A percentile compares a stretch with the other conserved stretches of the same genome.
Evolutionary conservation across 2,797 vertebrate genomes (phyloP).

Genomic region (Pipistrellus nathusii): DNA sequence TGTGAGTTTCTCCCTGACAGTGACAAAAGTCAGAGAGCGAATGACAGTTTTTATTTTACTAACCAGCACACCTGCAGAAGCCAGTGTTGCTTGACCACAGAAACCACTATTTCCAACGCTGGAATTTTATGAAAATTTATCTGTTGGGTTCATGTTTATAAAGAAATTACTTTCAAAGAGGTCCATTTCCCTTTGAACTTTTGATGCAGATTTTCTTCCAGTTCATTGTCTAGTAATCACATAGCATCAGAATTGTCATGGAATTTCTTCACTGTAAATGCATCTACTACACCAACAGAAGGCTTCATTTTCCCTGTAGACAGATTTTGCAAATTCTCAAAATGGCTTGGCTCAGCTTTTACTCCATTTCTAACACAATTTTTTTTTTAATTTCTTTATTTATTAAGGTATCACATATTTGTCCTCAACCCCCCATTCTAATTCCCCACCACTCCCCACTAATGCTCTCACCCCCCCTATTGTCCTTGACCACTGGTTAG

Average conservation of each 20-base stretch:
- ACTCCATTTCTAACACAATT: not conserved
- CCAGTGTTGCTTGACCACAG: slow-evolving; percentile 93
- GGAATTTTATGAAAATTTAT: slow-evolving; percentile 90
- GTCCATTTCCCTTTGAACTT: slow-evolving; percentile 91
- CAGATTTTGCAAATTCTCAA: not conserved
- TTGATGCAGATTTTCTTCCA: slow-evolving; percentile 89
- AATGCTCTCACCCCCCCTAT: too few relatives aligned
- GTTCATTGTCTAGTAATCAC: slow-evolving; percentile 84
- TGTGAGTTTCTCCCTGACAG: slow-evolving; percentile 89
- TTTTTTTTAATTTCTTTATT: not conserved
- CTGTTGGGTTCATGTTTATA: slow-evolving; percentile 85
- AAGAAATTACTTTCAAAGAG: slow-evolving; percentile 93
- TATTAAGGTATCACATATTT: too few relatives aligned
- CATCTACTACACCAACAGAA: not conserved
- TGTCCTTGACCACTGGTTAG: too few relatives aligned
- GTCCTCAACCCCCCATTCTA: too few relatives aligned
- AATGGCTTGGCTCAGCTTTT: not conserved
- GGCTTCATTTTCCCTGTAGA: not conserved
- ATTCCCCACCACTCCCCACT: too few relatives aligned
- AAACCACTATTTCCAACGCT: slow-evolving; percentile 91
- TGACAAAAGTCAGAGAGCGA: slow-evolving; percentile 89
- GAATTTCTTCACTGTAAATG: slow-evolving; percentile 11
- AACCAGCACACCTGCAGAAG: slow-evolving; percentile 91
- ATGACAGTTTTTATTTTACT: slow-evolving; percentile 86
- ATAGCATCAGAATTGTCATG: not conserved